Base-by-base conservation (phyloP, 1,140 invertebrate genomes). In the Neoseiulus cucumeris region DNA sequence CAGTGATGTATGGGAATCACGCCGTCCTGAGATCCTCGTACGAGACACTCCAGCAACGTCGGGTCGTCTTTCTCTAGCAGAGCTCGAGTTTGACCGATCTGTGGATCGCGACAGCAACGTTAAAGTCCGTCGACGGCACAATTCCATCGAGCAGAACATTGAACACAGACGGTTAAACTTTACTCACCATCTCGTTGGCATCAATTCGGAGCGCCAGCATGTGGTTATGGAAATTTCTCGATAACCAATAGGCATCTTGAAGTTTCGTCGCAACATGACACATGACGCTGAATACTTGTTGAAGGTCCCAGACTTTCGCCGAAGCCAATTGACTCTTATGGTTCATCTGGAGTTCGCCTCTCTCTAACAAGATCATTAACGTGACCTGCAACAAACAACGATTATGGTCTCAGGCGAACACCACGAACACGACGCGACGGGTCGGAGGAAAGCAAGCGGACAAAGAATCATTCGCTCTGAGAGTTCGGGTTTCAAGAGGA, bases 331-430 rank as follows among this genome's bases (percentile, higher is more conserved):
- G 51, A 59, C 25, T 33, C 14, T 17, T 59, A 2, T 25, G 51
- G 22, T 59, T 33, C 51, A 59, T 29, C 22, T 59, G 51, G 17
- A 59, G 51, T 25, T 59, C 51, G n/a, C 51, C 51, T 59, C 51
- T 25, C 33, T 59, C 51, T 9, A 59, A 9, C 33, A 59, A 33
- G 4, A 59, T 59, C 51, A 59, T 59, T 20, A 59, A 59, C 4
- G 51, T 59, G 22, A 59, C 51, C 51, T 59, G 33, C 12, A 47
- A 20, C 14, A 14, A 47, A n/a, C n/a, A n/a, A n/a, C n/a, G n/a
- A n/a, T n/a, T n/a, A n/a, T n/a, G n/a, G n/a, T n/a, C 12, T n/a
- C 12, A 12, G n/a, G 42, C 12, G 42, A 44, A 44, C 42, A 44
- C 12, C 42, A 44, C 42, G 12, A 44, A 44, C 42, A 44, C 42